phyloP scores from a whole-genome alignment of 2,113 vertebrate genomes.

The Colistium nudipinnis region DNA sequence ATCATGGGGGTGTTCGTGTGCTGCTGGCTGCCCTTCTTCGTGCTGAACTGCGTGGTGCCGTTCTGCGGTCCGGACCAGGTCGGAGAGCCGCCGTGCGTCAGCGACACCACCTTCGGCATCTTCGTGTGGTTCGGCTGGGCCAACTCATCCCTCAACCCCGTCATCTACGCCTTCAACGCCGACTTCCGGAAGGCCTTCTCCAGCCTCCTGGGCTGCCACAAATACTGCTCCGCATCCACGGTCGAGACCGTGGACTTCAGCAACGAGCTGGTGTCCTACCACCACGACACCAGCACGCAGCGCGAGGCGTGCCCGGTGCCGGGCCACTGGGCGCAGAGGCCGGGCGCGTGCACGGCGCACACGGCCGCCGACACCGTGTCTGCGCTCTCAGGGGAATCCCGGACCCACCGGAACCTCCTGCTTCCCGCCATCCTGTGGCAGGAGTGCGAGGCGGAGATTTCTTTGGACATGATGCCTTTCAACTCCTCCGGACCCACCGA shows the following conservation, averaged over 20 bases:
- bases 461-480: slow-evolving; percentile 73
- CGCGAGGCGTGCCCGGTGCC: slow-evolving; percentile 63
- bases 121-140: slow-evolving; percentile 89
- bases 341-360: slow-evolving; percentile 48
- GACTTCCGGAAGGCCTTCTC: slow-evolving; percentile 85
- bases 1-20: slow-evolving; percentile 88
- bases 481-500: slow-evolving; percentile 64
- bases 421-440: slow-evolving; percentile 66
- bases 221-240: slow-evolving; percentile 71
- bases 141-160: slow-evolving; percentile 86
- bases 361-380: slow-evolving; percentile 63
- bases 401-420: slow-evolving; percentile 57
- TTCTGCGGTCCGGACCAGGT: slow-evolving; percentile 76
- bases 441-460: slow-evolving; percentile 78
- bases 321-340: slow-evolving; percentile 65
- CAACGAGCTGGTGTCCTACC: slow-evolving; percentile 83
- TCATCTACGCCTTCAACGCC: slow-evolving; percentile 86
- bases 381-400: slow-evolving; percentile 49
- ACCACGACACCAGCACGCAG: slow-evolving; percentile 81
- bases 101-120: slow-evolving; percentile 84
- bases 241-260: slow-evolving; percentile 83
- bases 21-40: slow-evolving; percentile 88
- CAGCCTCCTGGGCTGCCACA: slow-evolving; percentile 80
- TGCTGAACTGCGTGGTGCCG: slow-evolving; percentile 86
- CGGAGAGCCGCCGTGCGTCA: slow-evolving; percentile 72